A percentile compares a stretch with the other conserved stretches of the same genome.
Conservation (phyloP, 2,888 invertebrate species). For the Colostygia pectinataria region DNA sequence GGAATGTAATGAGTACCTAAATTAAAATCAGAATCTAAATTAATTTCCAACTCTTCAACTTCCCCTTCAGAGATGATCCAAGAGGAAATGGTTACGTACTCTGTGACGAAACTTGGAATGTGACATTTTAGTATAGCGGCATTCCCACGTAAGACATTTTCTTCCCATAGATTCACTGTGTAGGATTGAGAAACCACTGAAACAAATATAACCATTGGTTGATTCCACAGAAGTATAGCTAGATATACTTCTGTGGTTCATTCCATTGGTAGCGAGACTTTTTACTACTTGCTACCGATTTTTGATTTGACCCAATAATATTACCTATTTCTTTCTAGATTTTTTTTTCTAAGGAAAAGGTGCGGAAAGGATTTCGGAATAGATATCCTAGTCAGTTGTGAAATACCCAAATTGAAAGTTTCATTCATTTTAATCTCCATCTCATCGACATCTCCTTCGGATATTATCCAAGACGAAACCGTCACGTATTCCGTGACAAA, state of each 20-base stretch:
- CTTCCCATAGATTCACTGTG: slow-evolving; percentile 95
- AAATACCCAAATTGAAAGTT: slow-evolving; percentile 64
- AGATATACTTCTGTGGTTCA: not conserved
- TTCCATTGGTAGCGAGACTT: not conserved
- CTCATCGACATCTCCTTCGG: slow-evolving; percentile 85
- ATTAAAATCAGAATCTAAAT: slow-evolving; percentile 68
- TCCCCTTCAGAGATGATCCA: slow-evolving; percentile 90
- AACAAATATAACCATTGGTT: slow-evolving; percentile 50
- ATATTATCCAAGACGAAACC: slow-evolving; percentile 93
- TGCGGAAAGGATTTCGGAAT: slow-evolving; percentile 18
- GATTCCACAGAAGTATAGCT: too few relatives aligned
- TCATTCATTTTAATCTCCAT: slow-evolving; percentile 67
- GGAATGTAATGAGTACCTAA: slow-evolving; percentile 56
- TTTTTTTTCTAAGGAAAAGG: slow-evolving; percentile 12
- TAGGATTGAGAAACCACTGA: slow-evolving; percentile 95
- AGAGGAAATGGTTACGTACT: slow-evolving; percentile 92
- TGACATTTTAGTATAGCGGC: slow-evolving; percentile 96
- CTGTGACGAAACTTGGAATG: slow-evolving; percentile 96
- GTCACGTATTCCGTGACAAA: slow-evolving; percentile 95
- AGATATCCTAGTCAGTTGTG: not conserved
- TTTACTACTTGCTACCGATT: too few relatives aligned
- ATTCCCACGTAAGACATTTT: slow-evolving; percentile 94
- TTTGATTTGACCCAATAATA: too few relatives aligned
- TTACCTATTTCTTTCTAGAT: too few relatives aligned
- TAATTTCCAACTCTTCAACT: slow-evolving; percentile 77